Evolutionary conservation across 2,113 vertebrate genomes (phyloP).

Genomic region (Coptodon bakossiorum): DNA sequence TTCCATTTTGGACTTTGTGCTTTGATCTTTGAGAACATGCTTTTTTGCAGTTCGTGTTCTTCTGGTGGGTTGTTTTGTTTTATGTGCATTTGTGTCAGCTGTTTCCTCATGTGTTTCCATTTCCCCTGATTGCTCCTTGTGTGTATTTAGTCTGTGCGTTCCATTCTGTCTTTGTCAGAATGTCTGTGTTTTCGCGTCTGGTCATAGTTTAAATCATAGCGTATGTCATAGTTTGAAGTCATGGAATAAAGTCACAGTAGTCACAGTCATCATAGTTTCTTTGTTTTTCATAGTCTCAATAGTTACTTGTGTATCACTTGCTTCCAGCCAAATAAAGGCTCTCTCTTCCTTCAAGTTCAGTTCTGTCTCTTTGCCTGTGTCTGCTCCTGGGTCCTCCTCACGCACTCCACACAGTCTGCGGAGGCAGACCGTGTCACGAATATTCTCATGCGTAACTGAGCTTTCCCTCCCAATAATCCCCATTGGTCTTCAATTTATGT

Average conservation of each 20-base stretch:
- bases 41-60: too few relatives aligned
- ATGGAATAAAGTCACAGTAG: not conserved
- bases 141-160: not conserved
- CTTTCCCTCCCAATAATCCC: too few relatives aligned
- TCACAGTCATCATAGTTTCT: accelerated
- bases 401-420: not conserved
- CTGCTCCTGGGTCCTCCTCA: not conserved
- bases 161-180: not conserved
- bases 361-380: not conserved
- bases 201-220: too few relatives aligned
- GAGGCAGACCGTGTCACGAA: too few relatives aligned
- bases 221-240: not conserved
- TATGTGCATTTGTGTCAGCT: not conserved
- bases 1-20: too few relatives aligned
- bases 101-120: not conserved
- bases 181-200: not conserved
- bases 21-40: too few relatives aligned
- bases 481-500: too few relatives aligned
- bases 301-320: not conserved
- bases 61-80: too few relatives aligned
- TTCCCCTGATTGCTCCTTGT: not conserved
- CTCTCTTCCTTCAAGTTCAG: not conserved
- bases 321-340: not conserved
- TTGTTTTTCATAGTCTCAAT: not conserved
- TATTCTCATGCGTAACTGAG: too few relatives aligned